Evolutionary conservation across 2,888 invertebrate genomes (phyloP), one percentile per base, ranked within the genome.

Genomic region (Horisme vitalbata): DNA sequence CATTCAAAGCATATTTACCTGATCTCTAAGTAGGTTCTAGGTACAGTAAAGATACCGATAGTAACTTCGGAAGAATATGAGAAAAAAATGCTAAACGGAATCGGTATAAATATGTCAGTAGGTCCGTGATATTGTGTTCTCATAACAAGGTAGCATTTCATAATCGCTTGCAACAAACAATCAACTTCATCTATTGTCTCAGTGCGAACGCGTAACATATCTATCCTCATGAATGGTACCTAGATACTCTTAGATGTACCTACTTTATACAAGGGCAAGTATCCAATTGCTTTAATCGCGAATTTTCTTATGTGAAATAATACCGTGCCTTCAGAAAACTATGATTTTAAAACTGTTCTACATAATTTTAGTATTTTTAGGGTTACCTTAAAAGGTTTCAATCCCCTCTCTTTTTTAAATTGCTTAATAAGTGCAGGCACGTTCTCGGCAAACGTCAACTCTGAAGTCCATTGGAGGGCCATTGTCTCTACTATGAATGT

Each of bases 341-440:
- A n/a, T n/a, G n/a, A n/a, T n/a, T n/a, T n/a, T n/a, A n/a, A n/a
- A n/a, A n/a, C n/a, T n/a, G n/a, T n/a, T n/a, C n/a, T n/a, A n/a
- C n/a, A n/a, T n/a, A n/a, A n/a, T n/a, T n/a, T n/a, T 7, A 3
- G 7, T n/a, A n/a, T 8, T n/a, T n/a, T n/a, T n/a, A 24, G 30
- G 24, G 37, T 36, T 59, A 85, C 86, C 76, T 91, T 93, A 57
- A 93, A 83, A 28, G 93, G 90, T 61, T 84, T 87, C 47, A 94
- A 73, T 55, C 84, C 84, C 59, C 92, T 83, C 30, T 89, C 84
- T 54, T 80, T 81, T 61, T 86, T 89, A 63, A 88, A 92, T 61
- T 91, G 83, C 45, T 85, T 66, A 58, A 82, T 80, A 78, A 91
- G 75, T 68, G 75, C 50, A 56, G 86, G 65, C 47, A 86, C 71